Evolutionary conservation across 2,797 vertebrate genomes (phyloP).

Genomic region (Poeciliopsis infans): DNA sequence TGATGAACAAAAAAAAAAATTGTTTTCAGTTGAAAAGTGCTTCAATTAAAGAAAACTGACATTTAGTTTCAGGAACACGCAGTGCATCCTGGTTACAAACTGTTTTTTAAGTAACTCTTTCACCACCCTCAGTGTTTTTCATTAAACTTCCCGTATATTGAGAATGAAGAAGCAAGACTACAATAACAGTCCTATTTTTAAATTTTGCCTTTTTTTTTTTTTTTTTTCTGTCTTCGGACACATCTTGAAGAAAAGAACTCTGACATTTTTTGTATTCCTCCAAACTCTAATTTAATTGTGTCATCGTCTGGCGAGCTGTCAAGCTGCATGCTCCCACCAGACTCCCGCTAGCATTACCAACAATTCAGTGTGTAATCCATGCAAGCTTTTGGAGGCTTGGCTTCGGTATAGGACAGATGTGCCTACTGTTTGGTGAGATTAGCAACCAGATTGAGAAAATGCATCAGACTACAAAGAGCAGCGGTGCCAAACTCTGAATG

Average conservation of each 20-base stretch:
- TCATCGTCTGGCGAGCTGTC: conserved; percentile 65
- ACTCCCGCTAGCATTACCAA: conserved; percentile 59
- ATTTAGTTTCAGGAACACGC: conserved; percentile 36
- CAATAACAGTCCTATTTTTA: neutral
- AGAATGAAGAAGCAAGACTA: neutral
- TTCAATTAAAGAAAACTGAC: conserved; percentile 44
- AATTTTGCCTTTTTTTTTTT: neutral
- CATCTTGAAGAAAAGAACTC: conserved; percentile 46
- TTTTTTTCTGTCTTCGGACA: conserved; percentile 38
- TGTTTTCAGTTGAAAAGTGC: conserved; percentile 30
- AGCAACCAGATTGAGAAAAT: conserved; percentile 71
- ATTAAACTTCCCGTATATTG: neutral
- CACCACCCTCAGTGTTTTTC: neutral
- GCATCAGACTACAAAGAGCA: conserved; percentile 53
- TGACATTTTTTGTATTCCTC: conserved; percentile 49
- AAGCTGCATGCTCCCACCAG: conserved; percentile 59
- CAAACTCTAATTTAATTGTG: conserved; percentile 68
- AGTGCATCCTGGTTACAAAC: conserved; percentile 5
- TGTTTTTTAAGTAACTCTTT: conserved; percentile 29
- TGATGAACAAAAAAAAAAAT: conserved; percentile 28
- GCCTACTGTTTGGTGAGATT: conserved; percentile 71
- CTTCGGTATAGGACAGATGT: conserved; percentile 68
- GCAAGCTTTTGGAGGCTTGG: conserved; percentile 69
- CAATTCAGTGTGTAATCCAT: conserved; percentile 70
- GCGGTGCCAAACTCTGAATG: conserved; percentile 36